These are phyloP conservation scores for Megaleporinus macrocephalus DNA, from an alignment of 2,113 vertebrate species.

Conservation along the genomic window DNA sequence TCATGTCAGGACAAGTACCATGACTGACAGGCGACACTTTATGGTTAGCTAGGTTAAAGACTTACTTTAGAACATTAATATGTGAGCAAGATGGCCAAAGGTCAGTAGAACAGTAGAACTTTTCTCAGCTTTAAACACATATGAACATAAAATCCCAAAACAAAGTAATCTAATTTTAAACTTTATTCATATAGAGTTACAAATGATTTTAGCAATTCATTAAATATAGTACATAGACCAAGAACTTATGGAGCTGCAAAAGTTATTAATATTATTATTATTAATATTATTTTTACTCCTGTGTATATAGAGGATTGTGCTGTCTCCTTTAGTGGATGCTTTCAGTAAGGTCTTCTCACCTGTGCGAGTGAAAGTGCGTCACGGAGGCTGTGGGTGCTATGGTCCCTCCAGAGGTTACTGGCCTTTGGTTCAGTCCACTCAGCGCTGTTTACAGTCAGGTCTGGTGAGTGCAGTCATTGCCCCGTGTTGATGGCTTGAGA, in stretches of 20 bases:
- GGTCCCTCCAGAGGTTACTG: slow-evolving; percentile 35
- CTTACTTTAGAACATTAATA: slow-evolving; percentile 34
- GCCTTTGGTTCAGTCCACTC: slow-evolving; percentile 38
- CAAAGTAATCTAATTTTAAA: background rate
- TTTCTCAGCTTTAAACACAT: background rate
- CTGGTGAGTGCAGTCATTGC: slow-evolving; percentile 34
- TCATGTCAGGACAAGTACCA: background rate
- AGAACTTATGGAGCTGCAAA: no score
- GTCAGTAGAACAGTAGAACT: background rate
- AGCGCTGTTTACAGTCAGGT: slow-evolving; percentile 13
- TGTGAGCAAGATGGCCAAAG: slow-evolving; percentile 40
- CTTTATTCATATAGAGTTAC: no score
- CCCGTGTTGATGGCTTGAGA: slow-evolving; percentile 16
- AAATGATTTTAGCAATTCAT: no score
- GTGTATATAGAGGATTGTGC: background rate
- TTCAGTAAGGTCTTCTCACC: slow-evolving; percentile 41
- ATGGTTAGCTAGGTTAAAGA: slow-evolving; percentile 14
- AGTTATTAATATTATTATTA: no score
- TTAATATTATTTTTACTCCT: no score
- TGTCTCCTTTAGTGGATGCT: background rate
- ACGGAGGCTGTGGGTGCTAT: slow-evolving; percentile 5
- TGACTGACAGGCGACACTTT: background rate
- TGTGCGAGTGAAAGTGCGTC: slow-evolving; percentile 44
- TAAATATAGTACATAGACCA: no score
- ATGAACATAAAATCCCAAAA: background rate